Evolutionary conservation across 2,797 vertebrate species (phyloP), one percentile per base, ranked within the genome.

Genomic region (Muraenolepis orangiensis): DNA sequence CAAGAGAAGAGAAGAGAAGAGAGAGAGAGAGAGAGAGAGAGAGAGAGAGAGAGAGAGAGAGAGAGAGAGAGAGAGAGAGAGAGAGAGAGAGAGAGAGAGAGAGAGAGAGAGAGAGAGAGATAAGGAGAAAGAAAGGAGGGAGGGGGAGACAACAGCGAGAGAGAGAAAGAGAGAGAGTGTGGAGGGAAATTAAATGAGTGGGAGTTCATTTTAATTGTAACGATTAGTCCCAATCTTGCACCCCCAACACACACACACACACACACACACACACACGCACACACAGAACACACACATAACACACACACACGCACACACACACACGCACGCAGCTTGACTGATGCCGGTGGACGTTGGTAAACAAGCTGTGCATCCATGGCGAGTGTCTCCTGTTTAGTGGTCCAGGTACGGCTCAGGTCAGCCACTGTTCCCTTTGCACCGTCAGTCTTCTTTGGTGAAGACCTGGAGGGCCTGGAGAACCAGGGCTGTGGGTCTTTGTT

Each of bases 151-250:
- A 61, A 38, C 30, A 74, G 73, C 11, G 14, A 57, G 51, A 57
- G n/a, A 57, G 5, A 12, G 16, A 57, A 57, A 30, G 28, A 29
- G 66, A 16, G 66, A 2, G 23, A 30, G 66, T 67, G 29, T 6
- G 29, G n/a, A n/a, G n/a, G n/a, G n/a, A n/a, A n/a, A n/a, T n/a
- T n/a, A n/a, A n/a, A n/a, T n/a, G n/a, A n/a, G 31, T 84, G 82
- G 85, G 82, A 78, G 77, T 84, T 81, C 64, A 75, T 66, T 84
- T 87, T 90, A 88, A 88, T 84, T 86, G 78, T 85, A 75, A 82
- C 77, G 81, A 84, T 80, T 61, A 61, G n/a, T 61, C 57, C 57
- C 57, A 61, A 61, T 61, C 57, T 61, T 61, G 57, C 57, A 61
- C 46, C 16, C 6, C 7, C 46, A 18, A 46, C 40, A 46, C 40